Evolutionary conservation across 2,797 vertebrate species (phyloP), one percentile per base, ranked within the genome.

Genomic region (Anas bahamensis): DNA sequence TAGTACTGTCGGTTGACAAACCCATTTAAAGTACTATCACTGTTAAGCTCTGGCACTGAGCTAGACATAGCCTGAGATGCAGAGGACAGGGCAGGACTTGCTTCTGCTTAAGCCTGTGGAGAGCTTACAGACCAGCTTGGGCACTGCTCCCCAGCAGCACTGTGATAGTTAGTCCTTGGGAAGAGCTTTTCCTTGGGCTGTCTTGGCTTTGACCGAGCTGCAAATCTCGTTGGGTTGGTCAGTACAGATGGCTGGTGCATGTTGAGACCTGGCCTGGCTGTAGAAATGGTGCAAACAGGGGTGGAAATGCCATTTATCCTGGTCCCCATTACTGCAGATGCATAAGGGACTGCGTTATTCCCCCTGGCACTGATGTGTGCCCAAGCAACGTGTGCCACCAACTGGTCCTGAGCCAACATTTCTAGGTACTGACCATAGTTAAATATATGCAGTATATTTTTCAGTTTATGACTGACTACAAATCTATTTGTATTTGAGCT

Each of bases 1-100:
- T 2, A 29, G 13, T 13, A 24, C 46, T 82, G 15, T 46, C 65
- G 71, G 37, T 35, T 72, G 59, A 7, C 0, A 0, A 17, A 73
- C 16, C 66, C 37, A 28, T 68, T 83, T 77, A 39, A 76, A 29
- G 14, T 44, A 42, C 0, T 0, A n/a, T 71, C 2, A 1, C 72
- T 46, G 56, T 37, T 72, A 69, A 91, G 65, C 48, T 77, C 69
- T 87, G 44, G 3, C 35, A 13, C 35, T 14, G 9, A 78, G n/a
- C 55, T 83, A 35, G 64, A 29, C n/a, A 6, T 4, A 15, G 21
- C 21, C 15, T 60, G 61, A 70, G 44, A n/a, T 64, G 28, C 39
- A 88, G 60, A 79, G 59, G 57, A 77, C 28, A 63, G 19, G 35
- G 26, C 13, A 48, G 52, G 35, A 69, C 13, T 70, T 70, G 29